Evolutionary conservation across 1,140 invertebrate species (phyloP), one percentile per base, ranked within the genome.

Genomic region (Dendroctonus ponderosae): DNA sequence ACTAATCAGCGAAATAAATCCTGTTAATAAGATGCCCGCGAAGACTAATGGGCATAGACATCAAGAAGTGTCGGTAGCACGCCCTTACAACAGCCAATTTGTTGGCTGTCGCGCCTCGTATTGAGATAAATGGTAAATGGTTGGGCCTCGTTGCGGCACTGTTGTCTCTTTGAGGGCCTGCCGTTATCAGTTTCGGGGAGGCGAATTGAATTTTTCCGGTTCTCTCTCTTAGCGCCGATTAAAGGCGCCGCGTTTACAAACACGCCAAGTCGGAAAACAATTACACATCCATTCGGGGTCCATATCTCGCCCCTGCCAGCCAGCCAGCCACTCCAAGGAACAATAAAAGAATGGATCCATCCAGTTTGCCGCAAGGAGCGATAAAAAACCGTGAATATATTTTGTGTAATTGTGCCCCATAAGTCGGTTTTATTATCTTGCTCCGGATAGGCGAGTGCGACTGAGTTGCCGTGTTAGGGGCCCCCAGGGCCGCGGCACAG

Each of bases 371-470:
- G 75, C 76, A 77, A 77, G 76, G 76, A 75, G 72, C 73, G 54
- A 76, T 77, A 77, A 77, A 77, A 77, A 77, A 75, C 74, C 75
- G 75, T 76, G 76, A 77, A 77, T 77, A 75, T 76, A 76, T 77
- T 76, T 76, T 75, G 76, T 75, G 75, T 77, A 77, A 77, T 77
- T 77, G 76, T 70, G 73, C 74, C 57, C 70, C 76, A 76, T 75
- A 76, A 77, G 76, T 76, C 73, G 76, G 72, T 67, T 77, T 77
- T 77, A 77, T 77, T 77, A 77, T 75, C 72, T 72, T 75, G 72
- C 68, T 75, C 72, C 74, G 41, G 63, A n/a, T 41, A 65, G 57
- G 69, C 70, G 66, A 66, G 60, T 71, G 68, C 67, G 70, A 71
- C 72, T 70, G 74, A 70, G 76, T 72, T 75, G 72, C 70, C 75